Base-by-base conservation (phyloP, 2,797 vertebrate genomes). In the Danio tinwini region DNA sequence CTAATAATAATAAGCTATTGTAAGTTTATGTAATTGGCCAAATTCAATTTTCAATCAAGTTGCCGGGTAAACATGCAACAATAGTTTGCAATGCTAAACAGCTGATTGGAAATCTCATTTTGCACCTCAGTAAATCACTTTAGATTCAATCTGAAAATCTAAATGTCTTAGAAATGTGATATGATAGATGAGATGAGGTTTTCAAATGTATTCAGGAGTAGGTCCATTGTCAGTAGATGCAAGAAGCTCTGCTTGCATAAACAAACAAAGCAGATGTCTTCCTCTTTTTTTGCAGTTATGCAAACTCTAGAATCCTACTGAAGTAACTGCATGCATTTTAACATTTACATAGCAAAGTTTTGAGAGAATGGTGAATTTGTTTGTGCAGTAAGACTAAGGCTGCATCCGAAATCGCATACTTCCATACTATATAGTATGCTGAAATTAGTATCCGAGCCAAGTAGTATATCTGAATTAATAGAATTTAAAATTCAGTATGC, bases 91-190 rank as follows among this genome's bases (percentile, higher is more conserved):
- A 74, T 70, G 55, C 16, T 63, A 58, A 81, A 59, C 40, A 74
- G 52, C 77, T 61, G 67, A 79, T 49, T 77, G 63, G 63, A 82
- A 83, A 65, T 16, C 73, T 81, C n/a, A 85, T 85, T 82, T 85
- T 74, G 72, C 76, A 82, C 76, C 78, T 80, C 63, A 77, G 40
- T 52, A 82, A 80, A 69, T 73, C 80, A 65, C 69, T n/a, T 76
- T 56, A 79, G 65, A 61, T 19, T 45, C 70, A 50, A 83, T 78
- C 73, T 76, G 76, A 53, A 49, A 10, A 68, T 74, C 72, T 42
- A 64, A 73, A 78, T 64, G 75, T 81, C 45, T 61, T 39, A 55
- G 67, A 74, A 61, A 59, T 6, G 3, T 61, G 29, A 29, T 59
- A 61, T 72, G 68, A 68, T 13, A 68, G 62, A 59, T 73, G 19